Evolutionary conservation across 2,888 invertebrate species (phyloP).

Genomic region (Charanyca ferruginea): DNA sequence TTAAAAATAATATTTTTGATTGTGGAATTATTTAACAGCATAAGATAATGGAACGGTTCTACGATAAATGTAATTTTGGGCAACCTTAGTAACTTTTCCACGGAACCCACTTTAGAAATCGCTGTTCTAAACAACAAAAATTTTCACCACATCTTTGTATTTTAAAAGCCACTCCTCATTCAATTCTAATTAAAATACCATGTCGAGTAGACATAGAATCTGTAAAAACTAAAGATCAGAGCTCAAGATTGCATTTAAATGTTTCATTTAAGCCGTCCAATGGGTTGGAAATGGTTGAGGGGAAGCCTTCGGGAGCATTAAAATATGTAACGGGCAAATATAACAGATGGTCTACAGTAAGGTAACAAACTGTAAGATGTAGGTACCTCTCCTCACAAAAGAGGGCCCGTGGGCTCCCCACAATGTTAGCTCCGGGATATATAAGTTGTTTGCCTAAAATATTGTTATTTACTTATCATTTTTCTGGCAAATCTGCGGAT

Average conservation of each 20-base stretch:
- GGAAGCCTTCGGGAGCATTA: constrained; percentile 82
- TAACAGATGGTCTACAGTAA: constrained; percentile 86
- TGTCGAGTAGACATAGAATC: constrained; percentile 32
- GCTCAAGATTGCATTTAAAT: constrained; percentile 81
- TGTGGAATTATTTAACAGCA: no score
- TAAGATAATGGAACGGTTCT: no score
- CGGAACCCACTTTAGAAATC: no score
- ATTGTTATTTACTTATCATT: constrained; percentile 89
- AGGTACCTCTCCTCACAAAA: constrained; percentile 72
- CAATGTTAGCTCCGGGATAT: constrained; percentile 85
- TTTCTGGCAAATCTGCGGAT: constrained; percentile 86
- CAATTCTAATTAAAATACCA: constrained; percentile 25
- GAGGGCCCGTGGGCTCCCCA: constrained; percentile 72
- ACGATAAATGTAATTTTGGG: no score
- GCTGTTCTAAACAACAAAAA: no score
- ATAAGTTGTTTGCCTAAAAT: constrained; percentile 88
- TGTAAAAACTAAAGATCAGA: constrained; percentile 68
- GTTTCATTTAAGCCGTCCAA: constrained; percentile 85
- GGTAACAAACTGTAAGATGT: constrained; percentile 85
- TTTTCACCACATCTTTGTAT: no score
- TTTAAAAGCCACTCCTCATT: background rate
- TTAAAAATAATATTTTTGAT: no score
- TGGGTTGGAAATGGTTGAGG: constrained; percentile 85
- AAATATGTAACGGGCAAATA: constrained; percentile 89
- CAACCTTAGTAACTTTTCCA: no score